Evolutionary conservation across 2,888 invertebrate genomes (phyloP).

Genomic region (Teinopalpus imperialis): DNA sequence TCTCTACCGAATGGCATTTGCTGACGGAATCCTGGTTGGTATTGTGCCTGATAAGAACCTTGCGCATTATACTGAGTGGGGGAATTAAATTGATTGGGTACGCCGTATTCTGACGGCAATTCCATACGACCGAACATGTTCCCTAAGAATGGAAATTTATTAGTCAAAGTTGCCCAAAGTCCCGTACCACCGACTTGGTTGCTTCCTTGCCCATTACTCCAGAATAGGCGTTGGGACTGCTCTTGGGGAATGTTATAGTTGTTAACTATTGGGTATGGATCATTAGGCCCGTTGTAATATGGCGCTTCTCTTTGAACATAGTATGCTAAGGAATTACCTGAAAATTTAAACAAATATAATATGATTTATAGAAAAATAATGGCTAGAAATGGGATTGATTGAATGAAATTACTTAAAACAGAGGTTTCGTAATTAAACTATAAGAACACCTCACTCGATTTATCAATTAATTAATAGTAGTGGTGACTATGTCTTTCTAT

Average conservation of each 20-base stretch:
- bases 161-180: slow-evolving; percentile 65
- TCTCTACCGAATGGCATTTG: slow-evolving; percentile 56
- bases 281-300: slow-evolving; percentile 60
- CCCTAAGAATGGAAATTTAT: slow-evolving; percentile 69
- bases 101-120: slow-evolving; percentile 52
- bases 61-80: slow-evolving; percentile 33
- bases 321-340: slow-evolving; percentile 64
- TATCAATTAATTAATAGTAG: too few species aligned
- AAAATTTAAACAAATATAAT: slow-evolving; percentile 37
- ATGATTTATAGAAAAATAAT: background rate
- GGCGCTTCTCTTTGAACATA: slow-evolving; percentile 60
- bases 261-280: slow-evolving; percentile 53
- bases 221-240: slow-evolving; percentile 68
- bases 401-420: too few species aligned
- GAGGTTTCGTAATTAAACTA: too few species aligned
- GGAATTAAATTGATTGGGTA: slow-evolving; percentile 41
- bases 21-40: slow-evolving; percentile 38
- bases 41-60: slow-evolving; percentile 40
- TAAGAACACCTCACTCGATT: too few species aligned
- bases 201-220: slow-evolving; percentile 58
- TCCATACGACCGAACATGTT: slow-evolving; percentile 73
- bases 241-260: slow-evolving; percentile 51
- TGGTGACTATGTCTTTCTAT: too few species aligned
- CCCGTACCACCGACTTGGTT: slow-evolving; percentile 75
- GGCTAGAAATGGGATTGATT: too few species aligned